Percentiles rank a stretch among this genome's conserved stretches.
Evolutionary conservation across 2,888 invertebrate genomes (phyloP).

Genomic region (Scotopteryx bipunctaria): DNA sequence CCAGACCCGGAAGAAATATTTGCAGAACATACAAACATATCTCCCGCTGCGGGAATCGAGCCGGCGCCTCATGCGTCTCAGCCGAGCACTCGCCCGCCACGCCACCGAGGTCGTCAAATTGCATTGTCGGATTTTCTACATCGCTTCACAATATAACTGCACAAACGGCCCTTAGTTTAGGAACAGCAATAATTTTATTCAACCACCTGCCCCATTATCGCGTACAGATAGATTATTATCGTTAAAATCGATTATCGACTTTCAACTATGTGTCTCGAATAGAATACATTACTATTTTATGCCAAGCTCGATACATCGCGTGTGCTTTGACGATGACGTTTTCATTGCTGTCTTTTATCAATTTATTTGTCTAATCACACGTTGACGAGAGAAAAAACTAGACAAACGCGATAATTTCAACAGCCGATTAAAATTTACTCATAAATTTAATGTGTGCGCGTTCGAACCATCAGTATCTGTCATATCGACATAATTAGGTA

Average conservation of each 20-base stretch:
- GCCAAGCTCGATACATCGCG: constrained; percentile 37
- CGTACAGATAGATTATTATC: constrained; percentile 34
- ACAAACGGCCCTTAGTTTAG: neutral
- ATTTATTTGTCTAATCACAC: constrained; percentile 29
- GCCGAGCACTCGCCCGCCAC: too few species aligned
- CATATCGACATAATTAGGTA: constrained; percentile 4
- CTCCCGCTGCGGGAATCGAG: too few species aligned
- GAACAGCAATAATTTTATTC: constrained; percentile 7
- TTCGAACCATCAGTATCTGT: constrained; percentile 4
- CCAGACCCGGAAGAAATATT: too few species aligned
- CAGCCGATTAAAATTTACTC: constrained; percentile 15
- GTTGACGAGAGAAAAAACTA: constrained; percentile 17
- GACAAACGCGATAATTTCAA: constrained; percentile 20
- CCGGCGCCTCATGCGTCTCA: too few species aligned
- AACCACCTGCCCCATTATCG: constrained; percentile 35
- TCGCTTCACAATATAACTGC: neutral
- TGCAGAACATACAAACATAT: too few species aligned
- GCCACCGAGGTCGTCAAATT: too few species aligned
- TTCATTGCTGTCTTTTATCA: constrained; percentile 24
- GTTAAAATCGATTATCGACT: constrained; percentile 49
- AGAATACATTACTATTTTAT: constrained; percentile 38
- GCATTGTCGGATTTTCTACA: neutral
- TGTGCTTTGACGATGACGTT: constrained; percentile 26
- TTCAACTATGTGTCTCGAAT: constrained; percentile 42
- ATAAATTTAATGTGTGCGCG: constrained; percentile 8